Evolutionary conservation across 2,888 invertebrate genomes (phyloP), one percentile per base, ranked within the genome.

Genomic region (Tribolium freemani): DNA sequence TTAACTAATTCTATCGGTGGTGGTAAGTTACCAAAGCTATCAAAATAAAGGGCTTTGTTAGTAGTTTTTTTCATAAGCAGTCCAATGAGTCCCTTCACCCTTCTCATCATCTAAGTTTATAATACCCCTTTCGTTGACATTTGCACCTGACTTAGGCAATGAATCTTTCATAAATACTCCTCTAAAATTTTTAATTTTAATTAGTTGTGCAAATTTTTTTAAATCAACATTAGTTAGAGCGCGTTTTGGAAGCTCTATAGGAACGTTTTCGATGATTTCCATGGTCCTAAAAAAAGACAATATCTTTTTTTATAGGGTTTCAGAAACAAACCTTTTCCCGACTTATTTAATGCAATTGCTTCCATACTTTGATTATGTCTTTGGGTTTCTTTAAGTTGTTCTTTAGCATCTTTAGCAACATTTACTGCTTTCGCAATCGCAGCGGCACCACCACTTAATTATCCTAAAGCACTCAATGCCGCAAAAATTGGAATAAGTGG

Each of bases 311-410:
- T 48, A 57, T 83, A 78, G 60, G 81, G 80, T 73, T 81, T 81
- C 6, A 84, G 70, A 75, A 76, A 80, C 20, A 84, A 46, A 4
- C 84, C 83, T 73, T 56, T 66, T 13, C 54, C 54, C 9, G 13
- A 5, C 10, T 81, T 83, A 10, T 74, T 74, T 10, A 85, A 67
- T 6, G 82, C 82, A 20, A 84, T 76, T n/a, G 83, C 80, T 79
- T 86, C 85, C 83, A 85, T 84, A n/a, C 76, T 73, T 77, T 78
- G 67, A 75, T 86, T 86, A 74, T 85, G 85, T 5, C 84, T 79
- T 67, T 79, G 69, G 54, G 71, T 76, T 75, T 86, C 84, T 38
- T 77, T 57, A 48, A 84, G 70, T 71, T 79, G 74, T 74, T 81
- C 76, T 76, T 79, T 78, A 10, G 84, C 84, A 48, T 71, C 68